Base-by-base conservation (phyloP, 2,888 invertebrate genomes). In the Celastrina argiolus region DNA sequence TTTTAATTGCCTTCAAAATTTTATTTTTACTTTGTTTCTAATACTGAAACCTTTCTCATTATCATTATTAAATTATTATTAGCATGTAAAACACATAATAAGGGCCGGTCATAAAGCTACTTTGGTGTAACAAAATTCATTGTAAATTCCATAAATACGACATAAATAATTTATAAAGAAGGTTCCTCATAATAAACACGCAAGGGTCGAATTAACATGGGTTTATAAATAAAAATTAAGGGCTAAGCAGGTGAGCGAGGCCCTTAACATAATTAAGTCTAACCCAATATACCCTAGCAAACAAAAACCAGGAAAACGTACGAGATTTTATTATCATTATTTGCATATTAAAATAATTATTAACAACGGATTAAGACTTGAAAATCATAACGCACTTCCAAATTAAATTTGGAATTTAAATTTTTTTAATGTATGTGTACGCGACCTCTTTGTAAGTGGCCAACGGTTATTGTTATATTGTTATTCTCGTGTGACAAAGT, bases 271-370 rank as follows among this genome's bases (percentile, higher is more conserved):
- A 84, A 88, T 87, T 85, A 84, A 81, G 80, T 76, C 82, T 84
- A 88, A 89, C 89, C 83, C 85, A 88, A 89, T 89, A 89, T 88
- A 78, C 83, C 71, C 79, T 77, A 80, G 75, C 81, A 80, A 82
- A 82, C 83, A 87, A 86, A 87, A 84, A 79, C 75, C 74, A 77
- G 78, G 78, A 78, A 81, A 82, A 83, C 82, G 81, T 76, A 79
- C 81, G 79, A 83, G 85, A 90, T 90, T 88, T 90, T 88, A 90
- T 90, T 90, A 90, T 87, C 82, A 86, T 89, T 90, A 91, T 91
- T 91, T 87, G 87, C 90, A 91, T 90, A 89, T 88, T 87, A 88
- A 88, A 90, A 91, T 90, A 87, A 90, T 89, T 88, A 88, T 86
- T 83, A 86, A 77, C 73, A 75, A 71, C 68, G 72, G 71, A 71